Evolutionary conservation across 2,888 invertebrate genomes (phyloP).

Genomic region (Acrobasis suavella): DNA sequence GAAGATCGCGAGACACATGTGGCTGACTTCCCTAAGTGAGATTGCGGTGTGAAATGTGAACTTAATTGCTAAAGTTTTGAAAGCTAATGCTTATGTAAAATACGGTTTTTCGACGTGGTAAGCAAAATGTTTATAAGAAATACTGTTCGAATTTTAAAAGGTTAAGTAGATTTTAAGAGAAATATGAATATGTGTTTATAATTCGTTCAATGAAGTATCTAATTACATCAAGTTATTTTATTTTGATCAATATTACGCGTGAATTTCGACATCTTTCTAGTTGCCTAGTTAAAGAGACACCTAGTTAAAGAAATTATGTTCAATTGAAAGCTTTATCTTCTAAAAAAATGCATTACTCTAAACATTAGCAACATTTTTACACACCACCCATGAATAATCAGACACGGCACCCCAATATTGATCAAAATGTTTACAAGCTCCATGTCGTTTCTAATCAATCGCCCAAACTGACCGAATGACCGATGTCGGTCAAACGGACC

Average conservation of each 20-base stretch:
- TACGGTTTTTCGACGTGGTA: not conserved
- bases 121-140: not conserved
- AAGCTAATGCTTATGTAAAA: constrained; percentile 4
- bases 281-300: too few species aligned
- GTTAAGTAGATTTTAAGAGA: too few species aligned
- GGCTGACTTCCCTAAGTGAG: constrained; percentile 28
- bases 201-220: too few species aligned
- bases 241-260: too few species aligned
- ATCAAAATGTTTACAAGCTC: constrained; percentile 14
- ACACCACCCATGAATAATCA: not conserved
- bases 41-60: constrained; percentile 13
- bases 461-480: constrained; percentile 45
- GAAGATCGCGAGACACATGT: constrained; percentile 56
- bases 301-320: too few species aligned
- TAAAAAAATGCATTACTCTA: too few species aligned
- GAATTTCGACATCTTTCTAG: too few species aligned
- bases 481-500: constrained; percentile 60
- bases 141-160: not conserved
- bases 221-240: too few species aligned
- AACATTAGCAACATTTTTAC: not conserved
- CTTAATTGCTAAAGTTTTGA: constrained; percentile 16
- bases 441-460: constrained; percentile 53
- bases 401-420: constrained; percentile 5
- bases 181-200: too few species aligned
- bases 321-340: too few species aligned